Conservation (phyloP, 2,888 invertebrate species). For the Mythimna impura region DNA sequence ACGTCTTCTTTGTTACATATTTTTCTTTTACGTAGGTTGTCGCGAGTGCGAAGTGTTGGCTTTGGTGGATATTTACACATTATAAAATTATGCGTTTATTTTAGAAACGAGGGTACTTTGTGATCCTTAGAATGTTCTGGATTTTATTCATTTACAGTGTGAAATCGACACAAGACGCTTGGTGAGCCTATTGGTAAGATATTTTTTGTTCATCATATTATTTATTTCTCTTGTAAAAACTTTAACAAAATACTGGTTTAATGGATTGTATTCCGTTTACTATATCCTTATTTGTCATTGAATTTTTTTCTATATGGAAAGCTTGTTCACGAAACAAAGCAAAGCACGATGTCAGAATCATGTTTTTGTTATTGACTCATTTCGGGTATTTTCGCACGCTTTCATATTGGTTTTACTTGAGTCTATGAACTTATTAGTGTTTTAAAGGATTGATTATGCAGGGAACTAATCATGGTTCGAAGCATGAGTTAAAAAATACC, state of each 20-base stretch:
- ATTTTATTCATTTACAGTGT: conserved; percentile 74
- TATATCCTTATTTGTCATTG: conserved; percentile 21
- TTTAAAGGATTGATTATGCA: background rate
- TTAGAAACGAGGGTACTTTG: conserved; percentile 32
- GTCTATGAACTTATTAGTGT: background rate
- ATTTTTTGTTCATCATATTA: conserved; percentile 36
- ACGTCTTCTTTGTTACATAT: conserved; percentile 60
- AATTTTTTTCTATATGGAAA: conserved; percentile 28
- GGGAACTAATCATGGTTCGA: background rate
- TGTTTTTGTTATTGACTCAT: conserved; percentile 54
- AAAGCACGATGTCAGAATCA: conserved; percentile 10
- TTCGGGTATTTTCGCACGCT: conserved; percentile 26
- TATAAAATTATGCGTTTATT: conserved; percentile 44
- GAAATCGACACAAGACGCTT: conserved; percentile 76
- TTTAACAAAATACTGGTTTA: conserved; percentile 4
- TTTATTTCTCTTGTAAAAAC: conserved; percentile 37
- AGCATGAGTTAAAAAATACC: background rate
- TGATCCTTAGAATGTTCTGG: conserved; percentile 41
- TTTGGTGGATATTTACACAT: conserved; percentile 34
- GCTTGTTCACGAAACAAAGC: conserved; percentile 22
- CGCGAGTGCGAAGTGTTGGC: conserved; percentile 39
- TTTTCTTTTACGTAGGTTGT: conserved; percentile 51
- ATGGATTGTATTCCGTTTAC: conserved; percentile 19
- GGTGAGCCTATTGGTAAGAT: conserved; percentile 72
- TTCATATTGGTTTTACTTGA: background rate